Evolutionary conservation across 2,888 invertebrate genomes (phyloP), one percentile per base, ranked within the genome.

Genomic region (Periphyllus acericola): DNA sequence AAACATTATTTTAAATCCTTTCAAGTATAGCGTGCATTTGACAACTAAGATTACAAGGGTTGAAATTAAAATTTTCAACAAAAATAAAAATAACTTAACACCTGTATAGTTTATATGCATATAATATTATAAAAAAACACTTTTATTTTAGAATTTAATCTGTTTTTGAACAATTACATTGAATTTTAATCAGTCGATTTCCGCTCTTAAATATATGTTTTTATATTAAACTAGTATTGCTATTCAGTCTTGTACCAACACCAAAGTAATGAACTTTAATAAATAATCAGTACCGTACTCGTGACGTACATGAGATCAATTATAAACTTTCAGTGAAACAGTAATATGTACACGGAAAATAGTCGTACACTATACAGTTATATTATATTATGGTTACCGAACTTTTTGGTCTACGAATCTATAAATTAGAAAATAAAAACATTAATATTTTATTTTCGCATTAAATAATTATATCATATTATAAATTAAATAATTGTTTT

Each of bases 241-340:
- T 46, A 71, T 82, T 82, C 71, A 71, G 71, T 32, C 71, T 46
- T 32, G 71, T 71, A 25, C 34, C 29, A 14, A 46, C 46, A 46
- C 29, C n/a, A 68, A 82, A 21, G 71, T 82, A 71, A 82, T 71
- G 82, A 46, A 82, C 71, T 82, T 82, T 32, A 82, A 82, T 82
- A 71, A 82, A 82, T 82, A 82, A 82, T 82, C 46, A 40, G 40
- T 21, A 71, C 25, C 5, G 71, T 40, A 60, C 34, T 29, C 36
- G 36, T 66, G 29, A 32, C 32, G 71, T 46, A 40, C 25, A 40
- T 17, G 46, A 32, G 32, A 82, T 82, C 25, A 8, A 71, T 82
- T 82, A 25, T 32, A 21, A 46, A 32, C 81, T 9, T 46, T 11
- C 3, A 71, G 71, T 82, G 32, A 25, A 71, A 40, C 8, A 80